phyloP scores from a whole-genome alignment of 2,113 vertebrate genomes.

The Muntiacus reevesi region DNA sequence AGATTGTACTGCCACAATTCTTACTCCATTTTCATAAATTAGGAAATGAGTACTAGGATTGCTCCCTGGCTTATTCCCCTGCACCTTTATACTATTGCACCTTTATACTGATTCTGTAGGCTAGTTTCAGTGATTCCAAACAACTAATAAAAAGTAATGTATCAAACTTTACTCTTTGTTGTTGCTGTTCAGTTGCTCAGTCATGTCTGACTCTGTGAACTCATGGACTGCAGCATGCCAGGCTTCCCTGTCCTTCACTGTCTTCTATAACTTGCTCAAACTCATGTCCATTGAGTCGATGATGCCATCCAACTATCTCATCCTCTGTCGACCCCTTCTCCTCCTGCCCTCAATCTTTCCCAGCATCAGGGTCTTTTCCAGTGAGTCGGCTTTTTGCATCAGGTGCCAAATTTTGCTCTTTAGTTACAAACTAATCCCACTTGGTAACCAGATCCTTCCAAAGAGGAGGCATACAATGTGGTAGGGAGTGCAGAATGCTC shows the following conservation, averaged over 20 bases:
- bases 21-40: not conserved
- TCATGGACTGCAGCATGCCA: not conserved
- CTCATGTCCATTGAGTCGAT: not conserved
- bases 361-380: not conserved
- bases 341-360: not conserved
- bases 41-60: not conserved
- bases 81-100: not conserved
- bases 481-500: not conserved
- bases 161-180: not conserved
- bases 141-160: not conserved
- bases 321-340: not conserved
- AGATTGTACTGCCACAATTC: not conserved
- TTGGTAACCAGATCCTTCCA: not conserved
- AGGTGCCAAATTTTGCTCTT: not conserved
- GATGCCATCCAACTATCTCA: not conserved
- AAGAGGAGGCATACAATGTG: not conserved
- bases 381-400: not conserved
- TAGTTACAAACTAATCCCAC: not conserved
- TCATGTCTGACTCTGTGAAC: not conserved
- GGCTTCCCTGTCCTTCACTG: not conserved
- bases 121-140: not conserved
- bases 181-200: not conserved
- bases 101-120: not conserved
- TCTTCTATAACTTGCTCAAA: not conserved
- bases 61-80: not conserved